Base-by-base conservation (phyloP, 2,888 invertebrate species). In the Leucophenga maculata region DNA sequence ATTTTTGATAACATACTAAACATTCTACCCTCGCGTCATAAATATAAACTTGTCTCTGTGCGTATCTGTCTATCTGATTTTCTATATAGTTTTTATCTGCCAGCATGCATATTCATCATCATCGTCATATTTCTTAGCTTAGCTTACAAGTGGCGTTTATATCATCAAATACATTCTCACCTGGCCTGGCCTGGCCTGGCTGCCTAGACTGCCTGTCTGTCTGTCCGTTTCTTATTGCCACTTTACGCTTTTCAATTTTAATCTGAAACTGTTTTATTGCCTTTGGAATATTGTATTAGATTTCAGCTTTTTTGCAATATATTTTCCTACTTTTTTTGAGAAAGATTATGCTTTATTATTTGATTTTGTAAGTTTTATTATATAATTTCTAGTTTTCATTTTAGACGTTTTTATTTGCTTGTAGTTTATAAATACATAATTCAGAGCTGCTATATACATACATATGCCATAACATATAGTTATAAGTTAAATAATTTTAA, bases 191-290 rank as follows among this genome's bases (percentile, higher is more conserved):
- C 46, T 46, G 3, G 46, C 6, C 46, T 52, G 13, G 46, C n/a
- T 46, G 46, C 46, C 46, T 46, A 14, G 46, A 3, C 46, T 52
- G 60, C 52, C 50, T 50, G 16, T n/a, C 48, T 48, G 48, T 13
- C 48, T 48, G 48, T 13, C 6, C 11, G 48, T 72, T 75, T 74
- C 73, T 68, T 75, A 74, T 74, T 79, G 75, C 78, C 75, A 77
- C 75, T 78, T 75, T 75, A 74, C 77, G 75, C 72, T 84, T 76
- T 84, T 77, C 78, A 82, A 83, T 79, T 79, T 72, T 70, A 76
- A 78, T 77, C 74, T 70, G 75, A 74, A 74, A 50, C 76, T 75
- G 44, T 65, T 71, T 69, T 57, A 65, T 46, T 55, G 13, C 18
- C 32, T 65, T 55, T 64, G 18, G 26, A 26, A 26, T 26, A 26